A percentile compares a stretch with the other conserved stretches of the same genome.
Conservation (phyloP, 2,888 invertebrate genomes). For the Antheraea yamamai region DNA sequence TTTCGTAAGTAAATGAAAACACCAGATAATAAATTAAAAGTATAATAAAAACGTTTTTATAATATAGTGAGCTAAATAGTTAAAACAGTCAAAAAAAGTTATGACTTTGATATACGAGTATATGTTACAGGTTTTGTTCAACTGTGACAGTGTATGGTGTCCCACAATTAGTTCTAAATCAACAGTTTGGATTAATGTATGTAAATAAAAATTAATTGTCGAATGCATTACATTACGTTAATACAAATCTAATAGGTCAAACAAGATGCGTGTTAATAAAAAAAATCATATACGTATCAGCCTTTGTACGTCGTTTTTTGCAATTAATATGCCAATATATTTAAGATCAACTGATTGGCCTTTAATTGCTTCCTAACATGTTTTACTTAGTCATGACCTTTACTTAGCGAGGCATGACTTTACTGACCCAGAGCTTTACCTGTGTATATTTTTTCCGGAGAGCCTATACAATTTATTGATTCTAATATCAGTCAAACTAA, state of each 20-base stretch:
- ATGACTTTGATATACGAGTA: too few species aligned
- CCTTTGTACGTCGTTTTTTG: conserved; percentile 20
- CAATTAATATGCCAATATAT: conserved; percentile 60
- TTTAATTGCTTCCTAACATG: conserved; percentile 72
- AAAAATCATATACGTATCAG: background rate
- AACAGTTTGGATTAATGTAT: background rate
- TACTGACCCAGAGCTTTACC: conserved; percentile 11
- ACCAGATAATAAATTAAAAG: too few species aligned
- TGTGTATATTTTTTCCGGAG: background rate
- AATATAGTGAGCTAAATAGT: too few species aligned
- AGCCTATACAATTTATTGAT: background rate
- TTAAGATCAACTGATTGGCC: conserved; percentile 69
- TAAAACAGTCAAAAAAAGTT: too few species aligned
- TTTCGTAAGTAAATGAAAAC: too few species aligned
- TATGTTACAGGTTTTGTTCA: too few species aligned
- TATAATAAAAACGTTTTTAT: too few species aligned
- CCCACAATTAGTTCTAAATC: background rate
- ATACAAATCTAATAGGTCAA: background rate
- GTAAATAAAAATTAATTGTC: background rate
- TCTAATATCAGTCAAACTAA: background rate
- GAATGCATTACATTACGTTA: background rate
- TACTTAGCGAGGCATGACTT: conserved; percentile 14
- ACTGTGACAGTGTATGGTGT: too few species aligned
- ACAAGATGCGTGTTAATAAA: background rate
- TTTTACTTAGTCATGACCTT: conserved; percentile 26